Evolutionary conservation across 2,888 invertebrate genomes (phyloP).

Genomic region (Rugalucina vietnamica): DNA sequence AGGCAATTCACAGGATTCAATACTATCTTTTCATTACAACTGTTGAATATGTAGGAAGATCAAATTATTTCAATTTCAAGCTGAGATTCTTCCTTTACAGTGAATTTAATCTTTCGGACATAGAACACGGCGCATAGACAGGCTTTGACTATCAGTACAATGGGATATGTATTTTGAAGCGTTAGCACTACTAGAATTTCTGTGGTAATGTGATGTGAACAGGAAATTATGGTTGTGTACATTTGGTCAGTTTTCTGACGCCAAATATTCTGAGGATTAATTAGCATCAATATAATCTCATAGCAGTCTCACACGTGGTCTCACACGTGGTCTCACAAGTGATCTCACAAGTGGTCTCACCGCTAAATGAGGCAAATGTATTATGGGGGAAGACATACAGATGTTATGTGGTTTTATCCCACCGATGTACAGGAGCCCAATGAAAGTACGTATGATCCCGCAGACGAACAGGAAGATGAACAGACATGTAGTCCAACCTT

Average conservation of each 20-base stretch:
- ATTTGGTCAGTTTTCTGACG: slow-evolving; percentile 7
- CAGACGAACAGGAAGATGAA: not conserved
- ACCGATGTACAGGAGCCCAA: not conserved
- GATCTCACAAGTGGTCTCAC: not conserved
- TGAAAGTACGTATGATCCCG: not conserved
- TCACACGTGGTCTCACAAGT: not conserved
- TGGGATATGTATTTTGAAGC: too few relatives aligned
- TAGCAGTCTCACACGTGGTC: not conserved
- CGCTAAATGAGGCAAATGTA: slow-evolving; percentile 12
- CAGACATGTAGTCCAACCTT: not conserved
- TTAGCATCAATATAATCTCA: not conserved
- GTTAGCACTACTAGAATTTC: too few relatives aligned
- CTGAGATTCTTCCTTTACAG: too few relatives aligned
- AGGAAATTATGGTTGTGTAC: not conserved
- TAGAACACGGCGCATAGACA: too few relatives aligned
- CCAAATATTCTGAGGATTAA: too few relatives aligned
- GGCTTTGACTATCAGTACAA: too few relatives aligned
- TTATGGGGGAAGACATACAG: slow-evolving; percentile 10
- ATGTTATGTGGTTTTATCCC: slow-evolving; percentile 13
- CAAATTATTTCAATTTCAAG: too few relatives aligned
- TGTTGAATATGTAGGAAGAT: too few relatives aligned
- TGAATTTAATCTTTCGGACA: too few relatives aligned
- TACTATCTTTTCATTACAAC: too few relatives aligned
- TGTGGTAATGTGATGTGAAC: too few relatives aligned
- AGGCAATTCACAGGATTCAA: too few relatives aligned